phyloP scores from a whole-genome alignment of 2,888 invertebrate species.

The Xestobium rufovillosum region DNA sequence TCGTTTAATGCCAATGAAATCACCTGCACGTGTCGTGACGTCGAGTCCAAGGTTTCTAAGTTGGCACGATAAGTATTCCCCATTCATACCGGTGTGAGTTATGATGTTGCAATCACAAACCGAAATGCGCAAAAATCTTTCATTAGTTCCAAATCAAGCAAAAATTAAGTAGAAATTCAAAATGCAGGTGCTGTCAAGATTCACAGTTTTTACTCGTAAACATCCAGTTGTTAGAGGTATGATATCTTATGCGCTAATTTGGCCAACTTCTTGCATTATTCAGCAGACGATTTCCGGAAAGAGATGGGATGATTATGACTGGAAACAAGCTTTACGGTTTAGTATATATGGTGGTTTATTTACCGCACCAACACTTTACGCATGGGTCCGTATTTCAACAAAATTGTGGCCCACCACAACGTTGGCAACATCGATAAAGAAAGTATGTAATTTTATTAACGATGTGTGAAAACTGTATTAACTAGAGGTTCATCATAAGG shows the following conservation, averaged over 20 bases:
- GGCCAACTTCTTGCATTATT: conserved; percentile 66
- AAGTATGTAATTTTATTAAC: conserved; percentile 50
- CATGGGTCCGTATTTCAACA: conserved; percentile 71
- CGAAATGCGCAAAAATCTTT: no score
- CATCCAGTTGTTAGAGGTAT: conserved; percentile 56
- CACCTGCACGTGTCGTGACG: no score
- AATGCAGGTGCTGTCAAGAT: conserved; percentile 47
- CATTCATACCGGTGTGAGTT: no score
- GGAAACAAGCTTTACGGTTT: conserved; percentile 63
- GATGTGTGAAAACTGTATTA: no score
- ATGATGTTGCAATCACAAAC: no score
- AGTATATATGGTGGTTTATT: conserved; percentile 73
- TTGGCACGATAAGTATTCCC: no score
- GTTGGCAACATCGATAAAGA: conserved; percentile 61
- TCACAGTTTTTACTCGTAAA: conserved; percentile 42
- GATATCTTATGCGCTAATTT: conserved; percentile 62
- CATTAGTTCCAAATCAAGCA: no score
- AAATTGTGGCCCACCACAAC: conserved; percentile 67
- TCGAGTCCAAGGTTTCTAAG: no score
- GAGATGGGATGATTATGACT: conserved; percentile 58
- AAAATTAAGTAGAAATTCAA: no score
- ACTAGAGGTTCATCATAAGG: no score
- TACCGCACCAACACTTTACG: conserved; percentile 73
- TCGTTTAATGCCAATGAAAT: no score
- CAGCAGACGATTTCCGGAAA: conserved; percentile 64